Percentiles rank a stretch among this genome's conserved stretches.
Conservation (phyloP, 1,140 invertebrate genomes). For the Coboldia fuscipes region DNA sequence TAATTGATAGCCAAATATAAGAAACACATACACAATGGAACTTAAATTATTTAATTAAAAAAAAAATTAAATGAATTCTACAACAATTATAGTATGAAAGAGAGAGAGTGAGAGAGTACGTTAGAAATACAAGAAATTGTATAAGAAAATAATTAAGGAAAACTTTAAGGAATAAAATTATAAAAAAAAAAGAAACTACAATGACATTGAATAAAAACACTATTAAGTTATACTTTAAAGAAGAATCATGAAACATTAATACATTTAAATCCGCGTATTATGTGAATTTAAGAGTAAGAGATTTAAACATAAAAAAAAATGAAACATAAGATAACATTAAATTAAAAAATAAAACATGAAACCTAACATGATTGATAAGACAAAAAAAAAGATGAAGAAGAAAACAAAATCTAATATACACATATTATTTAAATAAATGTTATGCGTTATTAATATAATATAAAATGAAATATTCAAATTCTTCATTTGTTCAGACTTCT, state of each 20-base stretch:
- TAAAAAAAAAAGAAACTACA: background rate
- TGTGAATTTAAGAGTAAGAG: constrained; percentile 5
- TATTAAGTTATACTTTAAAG: constrained; percentile 12
- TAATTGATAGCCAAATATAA: too few relatives aligned
- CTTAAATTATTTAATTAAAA: too few relatives aligned
- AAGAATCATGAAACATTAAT: constrained; percentile 6
- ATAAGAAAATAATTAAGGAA: background rate
- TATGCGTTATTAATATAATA: constrained; percentile 21
- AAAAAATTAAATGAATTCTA: too few relatives aligned
- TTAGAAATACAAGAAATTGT: background rate
- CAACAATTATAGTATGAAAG: too few relatives aligned
- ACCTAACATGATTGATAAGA: constrained; percentile 8
- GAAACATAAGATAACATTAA: constrained; percentile 2
- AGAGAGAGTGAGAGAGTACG: too few relatives aligned
- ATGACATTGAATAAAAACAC: background rate
- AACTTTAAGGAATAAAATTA: background rate
- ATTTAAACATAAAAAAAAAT: background rate
- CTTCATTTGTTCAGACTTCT: too few relatives aligned
- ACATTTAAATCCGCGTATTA: too few relatives aligned
- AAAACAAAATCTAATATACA: constrained; percentile 6
- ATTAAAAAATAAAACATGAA: constrained; percentile 2
- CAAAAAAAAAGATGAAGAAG: constrained; percentile 9
- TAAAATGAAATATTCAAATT: background rate
- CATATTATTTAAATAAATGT: constrained; percentile 22
- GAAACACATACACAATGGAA: too few relatives aligned